Evolutionary conservation across 1,140 invertebrate genomes (phyloP).

Genomic region (Vanessa atalanta): DNA sequence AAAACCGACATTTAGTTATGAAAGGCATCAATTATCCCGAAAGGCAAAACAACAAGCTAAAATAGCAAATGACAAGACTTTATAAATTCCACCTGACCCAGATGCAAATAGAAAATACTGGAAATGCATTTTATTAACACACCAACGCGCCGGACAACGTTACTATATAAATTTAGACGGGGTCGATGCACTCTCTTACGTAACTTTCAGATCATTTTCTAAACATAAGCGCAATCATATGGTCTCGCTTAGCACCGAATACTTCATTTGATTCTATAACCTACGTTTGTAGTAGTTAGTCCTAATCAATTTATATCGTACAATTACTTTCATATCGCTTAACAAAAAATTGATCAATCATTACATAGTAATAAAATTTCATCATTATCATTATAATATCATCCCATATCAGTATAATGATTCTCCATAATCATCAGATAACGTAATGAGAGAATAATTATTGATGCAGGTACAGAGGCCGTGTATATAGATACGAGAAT

Average conservation of each 20-base stretch:
- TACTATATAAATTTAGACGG: constrained; percentile 60
- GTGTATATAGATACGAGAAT: constrained; percentile 79
- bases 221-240: neutral
- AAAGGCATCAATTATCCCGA: constrained; percentile 19
- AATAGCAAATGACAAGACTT: neutral
- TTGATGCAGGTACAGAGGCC: constrained; percentile 79
- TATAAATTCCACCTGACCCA: constrained; percentile 12
- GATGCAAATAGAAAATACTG: constrained; percentile 35
- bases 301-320: neutral
- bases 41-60: constrained; percentile 16
- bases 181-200: constrained; percentile 68
- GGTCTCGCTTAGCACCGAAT: neutral
- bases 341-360: constrained; percentile 20
- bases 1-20: constrained; percentile 8
- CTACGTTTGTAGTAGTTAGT: neutral
- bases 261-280: neutral
- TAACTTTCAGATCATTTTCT: constrained; percentile 42
- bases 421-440: constrained; percentile 37
- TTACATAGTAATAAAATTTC: constrained; percentile 13
- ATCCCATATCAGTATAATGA: constrained; percentile 34
- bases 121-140: constrained; percentile 70
- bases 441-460: constrained; percentile 63
- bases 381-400: constrained; percentile 33
- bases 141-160: constrained; percentile 59
- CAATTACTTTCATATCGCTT: neutral